Evolutionary conservation across 2,888 invertebrate genomes (phyloP).

Genomic region (Lasioglossum malachurum): DNA sequence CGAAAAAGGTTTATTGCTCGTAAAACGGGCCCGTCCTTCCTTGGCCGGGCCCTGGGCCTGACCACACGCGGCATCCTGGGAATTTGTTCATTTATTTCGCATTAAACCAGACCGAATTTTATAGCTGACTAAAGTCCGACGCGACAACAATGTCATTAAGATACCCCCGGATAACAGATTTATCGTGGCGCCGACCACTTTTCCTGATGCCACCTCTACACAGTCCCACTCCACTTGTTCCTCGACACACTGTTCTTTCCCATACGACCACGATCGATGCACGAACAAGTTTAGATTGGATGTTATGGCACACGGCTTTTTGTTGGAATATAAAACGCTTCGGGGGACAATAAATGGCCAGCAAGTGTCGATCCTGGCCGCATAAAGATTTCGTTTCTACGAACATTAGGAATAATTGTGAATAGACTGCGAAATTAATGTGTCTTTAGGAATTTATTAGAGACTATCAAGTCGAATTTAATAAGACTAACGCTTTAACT

Average conservation of each 20-base stretch:
- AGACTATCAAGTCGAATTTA: background rate
- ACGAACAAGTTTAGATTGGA: conserved; percentile 4
- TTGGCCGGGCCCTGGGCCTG: conserved; percentile 30
- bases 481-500: background rate
- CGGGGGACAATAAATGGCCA: background rate
- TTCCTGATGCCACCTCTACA: conserved; percentile 6
- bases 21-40: conserved; percentile 63
- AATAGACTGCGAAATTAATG: background rate
- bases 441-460: background rate
- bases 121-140: conserved; percentile 55
- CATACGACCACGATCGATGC: background rate
- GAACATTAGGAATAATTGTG: background rate
- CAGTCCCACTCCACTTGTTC: background rate
- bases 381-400: background rate
- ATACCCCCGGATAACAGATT: conserved; percentile 51
- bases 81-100: conserved; percentile 71
- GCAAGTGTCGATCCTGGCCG: background rate
- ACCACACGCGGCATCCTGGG: conserved; percentile 67
- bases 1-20: conserved; percentile 71
- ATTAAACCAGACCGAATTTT: conserved; percentile 66
- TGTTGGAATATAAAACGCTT: conserved; percentile 1
- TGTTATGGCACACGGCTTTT: background rate
- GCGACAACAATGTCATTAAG: conserved; percentile 67
- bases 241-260: background rate
- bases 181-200: conserved; percentile 49